These are phyloP conservation scores for Rhinophrynus dorsalis DNA, from an alignment of 2,797 vertebrate species.

Conservation along the genomic window DNA sequence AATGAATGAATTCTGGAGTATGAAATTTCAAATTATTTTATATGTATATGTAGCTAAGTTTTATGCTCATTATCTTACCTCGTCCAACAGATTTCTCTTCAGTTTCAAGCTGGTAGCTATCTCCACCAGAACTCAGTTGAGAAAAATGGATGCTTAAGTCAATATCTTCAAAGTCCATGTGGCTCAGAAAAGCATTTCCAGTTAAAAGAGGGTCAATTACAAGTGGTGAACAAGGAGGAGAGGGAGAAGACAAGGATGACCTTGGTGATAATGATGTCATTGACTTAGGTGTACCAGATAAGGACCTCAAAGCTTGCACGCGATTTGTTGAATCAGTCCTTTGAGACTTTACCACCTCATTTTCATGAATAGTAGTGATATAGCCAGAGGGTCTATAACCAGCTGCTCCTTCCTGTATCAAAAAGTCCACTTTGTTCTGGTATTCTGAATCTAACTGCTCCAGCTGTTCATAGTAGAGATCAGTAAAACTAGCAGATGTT, in stretches of 20 bases:
- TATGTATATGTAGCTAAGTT: no score
- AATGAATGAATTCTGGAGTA: no score
- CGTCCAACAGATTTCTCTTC: constrained; percentile 64
- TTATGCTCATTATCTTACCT: constrained; percentile 68
- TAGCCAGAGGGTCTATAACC: constrained; percentile 86
- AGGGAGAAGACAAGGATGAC: constrained; percentile 94
- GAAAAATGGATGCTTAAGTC: constrained; percentile 69
- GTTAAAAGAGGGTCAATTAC: constrained; percentile 79
- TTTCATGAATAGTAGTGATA: constrained; percentile 94
- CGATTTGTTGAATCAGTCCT: constrained; percentile 63
- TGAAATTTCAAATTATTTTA: no score
- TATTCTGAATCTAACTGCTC: constrained; percentile 87
- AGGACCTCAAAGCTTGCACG: constrained; percentile 75
- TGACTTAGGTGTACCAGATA: constrained; percentile 87
- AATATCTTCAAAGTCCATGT: constrained; percentile 74
- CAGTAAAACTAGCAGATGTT: constrained; percentile 90
- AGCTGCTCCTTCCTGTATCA: constrained; percentile 81
- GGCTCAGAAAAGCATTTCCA: constrained; percentile 76
- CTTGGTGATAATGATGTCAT: constrained; percentile 90
- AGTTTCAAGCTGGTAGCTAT: constrained; percentile 64
- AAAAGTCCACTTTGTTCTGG: constrained; percentile 86
- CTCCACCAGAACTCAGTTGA: constrained; percentile 67
- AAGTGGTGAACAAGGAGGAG: constrained; percentile 91
- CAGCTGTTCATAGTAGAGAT: constrained; percentile 86
- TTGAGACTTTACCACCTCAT: constrained; percentile 81